Evolutionary conservation across 1,140 invertebrate genomes (phyloP), one percentile per base, ranked within the genome.

Genomic region (Lasioglossum albipes): DNA sequence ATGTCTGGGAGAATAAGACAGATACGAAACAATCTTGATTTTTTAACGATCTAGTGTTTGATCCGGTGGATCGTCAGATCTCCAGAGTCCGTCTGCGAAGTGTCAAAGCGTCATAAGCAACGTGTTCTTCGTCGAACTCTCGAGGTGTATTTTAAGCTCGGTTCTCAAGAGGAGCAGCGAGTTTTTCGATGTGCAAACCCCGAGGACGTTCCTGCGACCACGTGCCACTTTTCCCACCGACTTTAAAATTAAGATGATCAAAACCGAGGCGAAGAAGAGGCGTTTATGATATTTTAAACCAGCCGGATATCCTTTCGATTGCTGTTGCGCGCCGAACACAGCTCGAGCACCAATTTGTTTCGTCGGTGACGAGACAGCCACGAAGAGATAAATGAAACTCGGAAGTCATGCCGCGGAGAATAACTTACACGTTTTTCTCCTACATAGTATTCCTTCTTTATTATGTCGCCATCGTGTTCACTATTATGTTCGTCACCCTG

Each of bases 101-200:
- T 81, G 74, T 85, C 69, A 78, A 72, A 61, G 12, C 20, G 27
- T 54, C 27, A 12, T 64, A 27, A 82, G 81, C 73, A 86, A 86
- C 36, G 69, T 85, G 81, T 75, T 80, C 12, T 41, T 54, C 41
- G 41, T 74, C 65, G 76, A 85, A 77, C 71, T 59, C 61, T 76
- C 52, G 59, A 57, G 68, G 18, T 85, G 65, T 90, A 90, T 90
- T 90, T 88, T 89, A 89, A 86, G 89, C 83, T 82, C 49, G 71
- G 75, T 86, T 75, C 83, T 89, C 79, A 84, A 85, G 75, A 74
- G 79, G 67, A 71, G 66, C 67, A 45, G 20, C 71, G 66, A 49
- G 61, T 79, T 79, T 65, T 36, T 36, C 36, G 36, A 36, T 36
- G 36, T 36, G 36, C 36, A 36, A 36, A 36, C 36, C 36, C 36